These are phyloP conservation scores for Saguinus imperator DNA, from an alignment of 2,113 vertebrate species.

Conservation along the genomic window DNA sequence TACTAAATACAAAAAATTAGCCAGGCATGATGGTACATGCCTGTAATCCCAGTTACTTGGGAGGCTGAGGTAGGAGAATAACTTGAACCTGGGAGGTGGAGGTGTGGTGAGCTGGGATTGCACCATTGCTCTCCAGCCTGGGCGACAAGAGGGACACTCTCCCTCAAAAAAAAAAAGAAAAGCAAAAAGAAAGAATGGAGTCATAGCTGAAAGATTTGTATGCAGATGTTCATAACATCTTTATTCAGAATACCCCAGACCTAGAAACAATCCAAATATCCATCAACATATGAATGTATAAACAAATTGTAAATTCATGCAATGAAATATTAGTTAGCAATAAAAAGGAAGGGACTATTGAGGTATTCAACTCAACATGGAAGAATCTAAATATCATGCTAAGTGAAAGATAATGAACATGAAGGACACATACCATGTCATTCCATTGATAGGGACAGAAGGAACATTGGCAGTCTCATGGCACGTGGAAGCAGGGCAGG, in stretches of 20 bases:
- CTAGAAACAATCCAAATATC: background rate
- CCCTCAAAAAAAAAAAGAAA: too few relatives aligned
- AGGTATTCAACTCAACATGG: background rate
- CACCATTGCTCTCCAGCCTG: too few relatives aligned
- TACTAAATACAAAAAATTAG: too few relatives aligned
- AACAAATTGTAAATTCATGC: background rate
- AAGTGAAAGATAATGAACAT: background rate
- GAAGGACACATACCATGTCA: background rate
- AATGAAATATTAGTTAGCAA: background rate
- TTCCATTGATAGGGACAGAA: background rate
- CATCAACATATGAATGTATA: background rate
- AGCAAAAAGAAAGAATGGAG: background rate
- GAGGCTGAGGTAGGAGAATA: too few relatives aligned
- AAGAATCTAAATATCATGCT: background rate
- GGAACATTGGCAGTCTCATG: background rate
- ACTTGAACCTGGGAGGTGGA: too few relatives aligned
- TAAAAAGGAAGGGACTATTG: background rate
- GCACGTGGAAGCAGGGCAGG: background rate
- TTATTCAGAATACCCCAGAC: background rate
- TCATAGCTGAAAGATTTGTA: background rate
- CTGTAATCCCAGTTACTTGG: too few relatives aligned
- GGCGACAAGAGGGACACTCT: too few relatives aligned
- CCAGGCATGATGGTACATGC: too few relatives aligned
- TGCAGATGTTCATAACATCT: background rate
- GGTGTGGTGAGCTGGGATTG: too few relatives aligned